Conservation (phyloP, 2,888 invertebrate species). For the Silvanus unidentatus region DNA sequence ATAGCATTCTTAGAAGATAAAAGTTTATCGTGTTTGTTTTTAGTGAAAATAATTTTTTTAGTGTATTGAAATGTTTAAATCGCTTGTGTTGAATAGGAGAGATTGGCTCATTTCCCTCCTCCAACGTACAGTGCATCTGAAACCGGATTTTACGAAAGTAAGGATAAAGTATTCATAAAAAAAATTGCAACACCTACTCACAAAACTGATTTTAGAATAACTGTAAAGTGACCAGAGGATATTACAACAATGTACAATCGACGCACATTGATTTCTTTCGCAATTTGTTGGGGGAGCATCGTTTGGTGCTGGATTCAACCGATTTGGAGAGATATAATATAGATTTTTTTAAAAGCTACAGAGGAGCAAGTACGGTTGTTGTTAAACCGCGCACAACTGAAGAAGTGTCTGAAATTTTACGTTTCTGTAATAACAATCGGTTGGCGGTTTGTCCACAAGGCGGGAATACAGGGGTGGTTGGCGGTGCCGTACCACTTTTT, state of each 20-base stretch:
- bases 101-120: too few relatives aligned
- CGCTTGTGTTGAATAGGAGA: too few relatives aligned
- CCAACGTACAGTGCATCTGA: conserved; percentile 6
- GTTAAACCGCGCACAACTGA: conserved; percentile 79
- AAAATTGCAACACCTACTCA: too few relatives aligned
- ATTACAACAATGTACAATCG: conserved; percentile 52
- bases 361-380: conserved; percentile 76
- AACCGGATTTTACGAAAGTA: conserved; percentile 21
- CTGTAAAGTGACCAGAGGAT: conserved; percentile 57
- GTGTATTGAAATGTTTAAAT: too few relatives aligned
- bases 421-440: conserved; percentile 72
- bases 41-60: too few relatives aligned
- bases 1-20: too few relatives aligned
- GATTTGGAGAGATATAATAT: conserved; percentile 80
- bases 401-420: conserved; percentile 80
- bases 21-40: too few relatives aligned
- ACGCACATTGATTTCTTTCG: conserved; percentile 61
- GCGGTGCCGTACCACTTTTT: conserved; percentile 91
- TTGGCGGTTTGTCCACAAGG: conserved; percentile 92
- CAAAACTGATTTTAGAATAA: conserved; percentile 47
- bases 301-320: conserved; percentile 65
- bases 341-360: conserved; percentile 53
- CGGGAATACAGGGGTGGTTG: conserved; percentile 90
- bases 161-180: not conserved
- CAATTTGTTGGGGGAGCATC: conserved; percentile 54